Evolutionary conservation across 2,888 invertebrate genomes (phyloP), one percentile per base, ranked within the genome.

Genomic region (Corythucha ciliata): DNA sequence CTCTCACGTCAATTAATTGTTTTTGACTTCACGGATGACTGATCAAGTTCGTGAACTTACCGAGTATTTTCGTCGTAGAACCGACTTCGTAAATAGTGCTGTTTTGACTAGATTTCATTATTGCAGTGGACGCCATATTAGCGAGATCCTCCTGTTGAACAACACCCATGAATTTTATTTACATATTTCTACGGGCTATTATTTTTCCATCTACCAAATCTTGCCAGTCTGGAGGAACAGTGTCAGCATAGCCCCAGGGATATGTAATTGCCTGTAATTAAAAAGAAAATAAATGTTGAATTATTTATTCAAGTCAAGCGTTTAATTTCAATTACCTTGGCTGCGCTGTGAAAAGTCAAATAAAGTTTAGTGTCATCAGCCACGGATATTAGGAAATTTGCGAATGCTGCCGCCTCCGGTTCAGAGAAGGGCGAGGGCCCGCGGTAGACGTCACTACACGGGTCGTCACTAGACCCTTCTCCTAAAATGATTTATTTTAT

Each of bases 191-290:
- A n/a, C n/a, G n/a, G n/a, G 3, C n/a, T 14, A 12, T 42, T 26
- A 5, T n/a, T 26, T 26, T 12, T 8, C 82, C 75, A 12, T 63
- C 66, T 60, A 84, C 77, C 48, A 87, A 71, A 53, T 86, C 82
- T 52, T 72, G 67, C 62, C 81, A 73, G 66, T 84, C 83, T 53
- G 80, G 77, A 1, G 86, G 62, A 4, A 61, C 59, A 26, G 58
- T 58, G 34, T 61, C 58, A 20, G 63, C 62, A 65, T 86, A 88
- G 20, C 89, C 89, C 88, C 89, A 90, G 7, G 89, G 88, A 65
- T 85, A 84, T 6, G 90, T 70, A 48, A 89, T 77, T 64, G 84
- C 84, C 64, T 92, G 86, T 4, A 36, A 42, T 8, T 18, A 48
- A 44, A 22, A 21, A 41, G 12, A n/a, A 3, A 12, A 41, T 6